These are phyloP conservation scores for Ganaspis sp. DNA, from an alignment of 1,140 invertebrate species.

Conservation along the genomic window DNA sequence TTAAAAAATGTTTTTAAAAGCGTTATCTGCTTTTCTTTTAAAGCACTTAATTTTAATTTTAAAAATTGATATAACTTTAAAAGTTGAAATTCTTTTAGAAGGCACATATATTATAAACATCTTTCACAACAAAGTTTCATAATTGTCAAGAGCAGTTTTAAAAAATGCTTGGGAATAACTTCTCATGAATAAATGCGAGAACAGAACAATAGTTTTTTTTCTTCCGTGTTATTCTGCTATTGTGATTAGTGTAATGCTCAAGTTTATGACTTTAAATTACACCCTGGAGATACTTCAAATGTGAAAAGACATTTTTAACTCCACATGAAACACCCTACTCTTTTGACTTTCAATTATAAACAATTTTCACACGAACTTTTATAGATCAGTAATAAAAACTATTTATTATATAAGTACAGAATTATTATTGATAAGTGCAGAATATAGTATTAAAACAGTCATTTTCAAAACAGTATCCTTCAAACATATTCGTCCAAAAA, in stretches of 20 bases:
- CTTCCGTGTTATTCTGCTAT: neutral
- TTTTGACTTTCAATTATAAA: neutral
- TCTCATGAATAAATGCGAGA: constrained; percentile 1
- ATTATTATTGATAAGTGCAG: too few species aligned
- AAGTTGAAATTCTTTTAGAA: neutral
- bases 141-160: neutral
- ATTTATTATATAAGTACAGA: too few species aligned
- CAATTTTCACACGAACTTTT: neutral
- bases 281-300: neutral
- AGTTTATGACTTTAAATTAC: constrained; percentile 19
- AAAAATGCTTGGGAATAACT: neutral
- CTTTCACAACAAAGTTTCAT: neutral
- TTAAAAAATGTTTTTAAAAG: too few species aligned
- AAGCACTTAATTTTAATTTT: too few species aligned
- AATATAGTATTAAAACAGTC: too few species aligned
- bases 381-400: too few species aligned
- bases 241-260: constrained; percentile 12
- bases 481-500: too few species aligned
- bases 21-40: too few species aligned
- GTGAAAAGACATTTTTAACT: neutral
- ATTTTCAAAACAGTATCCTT: too few species aligned
- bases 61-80: too few species aligned
- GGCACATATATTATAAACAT: neutral
- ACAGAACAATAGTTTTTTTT: constrained; percentile 21
- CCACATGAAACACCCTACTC: neutral